Conservation (phyloP, 1,140 invertebrate genomes). For the Aethina tumida region DNA sequence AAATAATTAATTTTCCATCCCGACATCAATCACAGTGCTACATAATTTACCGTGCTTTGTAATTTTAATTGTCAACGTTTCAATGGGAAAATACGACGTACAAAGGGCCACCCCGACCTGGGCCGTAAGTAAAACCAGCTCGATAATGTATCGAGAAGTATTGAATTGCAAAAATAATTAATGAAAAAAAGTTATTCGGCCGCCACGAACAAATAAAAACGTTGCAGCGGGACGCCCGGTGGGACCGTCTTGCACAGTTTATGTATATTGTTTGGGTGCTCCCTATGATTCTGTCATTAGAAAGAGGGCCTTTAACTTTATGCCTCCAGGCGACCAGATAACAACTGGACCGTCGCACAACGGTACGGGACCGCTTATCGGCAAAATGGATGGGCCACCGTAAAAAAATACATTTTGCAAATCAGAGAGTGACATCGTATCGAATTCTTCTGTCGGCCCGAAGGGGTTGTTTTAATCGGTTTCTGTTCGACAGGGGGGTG, state of each 20-base stretch:
- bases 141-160: no score
- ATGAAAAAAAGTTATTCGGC: constrained; percentile 9
- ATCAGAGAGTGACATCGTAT: constrained; percentile 26
- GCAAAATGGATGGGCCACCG: constrained; percentile 10
- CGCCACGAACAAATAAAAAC: constrained; percentile 10
- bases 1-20: no score
- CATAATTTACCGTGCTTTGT: no score
- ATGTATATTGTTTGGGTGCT: constrained; percentile 13
- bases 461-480: constrained; percentile 29
- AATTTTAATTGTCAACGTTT: no score
- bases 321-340: constrained; percentile 13
- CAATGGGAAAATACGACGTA: no score
- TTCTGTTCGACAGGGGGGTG: constrained; percentile 21
- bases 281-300: constrained; percentile 27
- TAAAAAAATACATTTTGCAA: constrained; percentile 25
- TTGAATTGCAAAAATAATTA: constrained; percentile 15
- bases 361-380: constrained; percentile 4
- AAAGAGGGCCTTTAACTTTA: constrained; percentile 17
- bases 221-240: constrained; percentile 9
- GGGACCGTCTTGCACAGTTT: constrained; percentile 19
- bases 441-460: constrained; percentile 22
- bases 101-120: no score
- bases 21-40: no score
- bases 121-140: no score
- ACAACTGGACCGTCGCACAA: constrained; percentile 5